These are phyloP conservation scores for Sceliomorpha sp. DNA, from an alignment of 2,888 invertebrate species.

Conservation along the genomic window DNA sequence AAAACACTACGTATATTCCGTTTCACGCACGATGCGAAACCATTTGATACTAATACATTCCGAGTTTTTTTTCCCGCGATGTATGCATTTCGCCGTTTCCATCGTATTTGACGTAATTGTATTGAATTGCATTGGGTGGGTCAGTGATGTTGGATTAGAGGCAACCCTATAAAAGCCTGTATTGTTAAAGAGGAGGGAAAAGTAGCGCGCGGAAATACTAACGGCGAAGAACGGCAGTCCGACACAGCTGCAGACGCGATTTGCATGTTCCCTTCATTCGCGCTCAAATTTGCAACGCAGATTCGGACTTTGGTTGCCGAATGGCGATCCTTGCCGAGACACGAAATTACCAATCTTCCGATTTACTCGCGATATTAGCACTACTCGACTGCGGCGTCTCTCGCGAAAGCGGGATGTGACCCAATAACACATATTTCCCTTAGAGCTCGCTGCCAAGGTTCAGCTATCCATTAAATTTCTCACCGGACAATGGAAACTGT, in stretches of 20 bases:
- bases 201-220: constrained; percentile 48
- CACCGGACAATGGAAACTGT: constrained; percentile 15
- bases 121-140: constrained; percentile 45
- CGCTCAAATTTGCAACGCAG: constrained; percentile 56
- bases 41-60: too few relatives aligned
- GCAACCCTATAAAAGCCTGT: constrained; percentile 43
- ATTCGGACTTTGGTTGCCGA: constrained; percentile 47
- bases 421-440: constrained; percentile 20
- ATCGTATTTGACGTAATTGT: constrained; percentile 38
- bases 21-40: too few relatives aligned
- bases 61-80: not conserved
- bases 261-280: constrained; percentile 55
- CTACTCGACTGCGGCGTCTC: constrained; percentile 17
- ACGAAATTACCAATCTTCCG: constrained; percentile 53
- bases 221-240: constrained; percentile 42
- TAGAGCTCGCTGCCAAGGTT: constrained; percentile 15
- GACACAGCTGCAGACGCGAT: constrained; percentile 49
- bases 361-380: constrained; percentile 48
- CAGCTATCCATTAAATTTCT: constrained; percentile 18
- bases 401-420: constrained; percentile 23
- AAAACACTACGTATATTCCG: too few relatives aligned
- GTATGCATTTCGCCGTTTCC: constrained; percentile 24
- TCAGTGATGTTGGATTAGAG: constrained; percentile 42
- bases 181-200: constrained; percentile 51
- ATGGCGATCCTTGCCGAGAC: constrained; percentile 35